Percentiles rank a stretch among this genome's conserved stretches.
phyloP scores from a whole-genome alignment of 2,888 invertebrate genomes.

The Trachelus tabidus region DNA sequence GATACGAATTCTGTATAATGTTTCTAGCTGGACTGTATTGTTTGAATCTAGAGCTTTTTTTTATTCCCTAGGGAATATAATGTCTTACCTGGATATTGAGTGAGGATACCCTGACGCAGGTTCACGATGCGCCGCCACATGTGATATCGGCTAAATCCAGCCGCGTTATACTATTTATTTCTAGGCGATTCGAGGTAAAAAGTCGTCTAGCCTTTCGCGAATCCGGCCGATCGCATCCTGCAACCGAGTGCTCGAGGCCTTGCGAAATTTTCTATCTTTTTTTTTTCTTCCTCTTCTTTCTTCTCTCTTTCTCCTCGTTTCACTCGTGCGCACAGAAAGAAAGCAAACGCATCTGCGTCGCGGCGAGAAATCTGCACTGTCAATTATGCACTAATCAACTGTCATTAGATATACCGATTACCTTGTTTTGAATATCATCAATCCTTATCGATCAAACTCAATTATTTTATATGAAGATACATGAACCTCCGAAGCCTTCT shows the following conservation, averaged over 20 bases:
- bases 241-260: not conserved
- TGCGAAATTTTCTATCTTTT: not conserved
- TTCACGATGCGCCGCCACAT: not conserved
- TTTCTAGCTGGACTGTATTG: not conserved
- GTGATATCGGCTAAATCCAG: slow-evolving; percentile 32
- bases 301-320: not conserved
- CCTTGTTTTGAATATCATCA: not conserved
- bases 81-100: not conserved
- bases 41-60: not conserved
- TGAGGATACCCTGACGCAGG: not conserved
- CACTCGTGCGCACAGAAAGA: not conserved
- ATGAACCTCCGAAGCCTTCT: not conserved
- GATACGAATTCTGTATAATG: not conserved
- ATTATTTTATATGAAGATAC: not conserved
- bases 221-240: slow-evolving; percentile 41
- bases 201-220: slow-evolving; percentile 43
- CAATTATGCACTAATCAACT: not conserved
- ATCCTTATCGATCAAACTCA: not conserved
- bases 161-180: slow-evolving; percentile 45
- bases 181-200: slow-evolving; percentile 42
- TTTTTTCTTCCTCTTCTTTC: not conserved
- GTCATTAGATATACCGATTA: not conserved
- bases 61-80: not conserved
- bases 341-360: not conserved
- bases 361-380: not conserved